phyloP scores from a whole-genome alignment of 2,113 vertebrate species.

The Ascaphus truei region DNA sequence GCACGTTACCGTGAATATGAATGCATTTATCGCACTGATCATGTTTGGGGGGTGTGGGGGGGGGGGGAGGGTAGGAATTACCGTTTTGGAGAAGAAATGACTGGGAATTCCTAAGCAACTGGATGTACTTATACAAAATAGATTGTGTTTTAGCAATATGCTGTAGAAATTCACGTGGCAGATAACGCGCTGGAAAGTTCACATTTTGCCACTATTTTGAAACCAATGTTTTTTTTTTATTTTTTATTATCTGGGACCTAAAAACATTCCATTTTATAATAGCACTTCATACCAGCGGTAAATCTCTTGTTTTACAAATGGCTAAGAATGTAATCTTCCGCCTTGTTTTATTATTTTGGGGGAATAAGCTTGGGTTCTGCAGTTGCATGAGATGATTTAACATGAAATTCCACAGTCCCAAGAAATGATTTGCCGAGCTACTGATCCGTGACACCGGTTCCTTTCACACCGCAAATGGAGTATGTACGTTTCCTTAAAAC shows the following conservation, averaged over 20 bases:
- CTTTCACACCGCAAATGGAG: too few relatives aligned
- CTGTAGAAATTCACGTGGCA: background rate
- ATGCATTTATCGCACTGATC: too few relatives aligned
- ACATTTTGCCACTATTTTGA: background rate
- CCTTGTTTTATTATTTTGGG: constrained; percentile 39
- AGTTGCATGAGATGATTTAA: background rate
- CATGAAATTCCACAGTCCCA: too few relatives aligned
- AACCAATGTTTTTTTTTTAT: background rate
- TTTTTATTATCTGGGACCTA: background rate
- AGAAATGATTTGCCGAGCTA: too few relatives aligned
- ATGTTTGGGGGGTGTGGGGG: too few relatives aligned
- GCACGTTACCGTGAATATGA: too few relatives aligned
- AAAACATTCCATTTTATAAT: constrained; percentile 36
- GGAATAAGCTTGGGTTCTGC: constrained; percentile 30
- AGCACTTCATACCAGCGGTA: constrained; percentile 43
- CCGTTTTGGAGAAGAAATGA: too few relatives aligned
- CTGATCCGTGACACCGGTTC: too few relatives aligned
- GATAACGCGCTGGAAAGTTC: background rate
- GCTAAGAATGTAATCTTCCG: constrained; percentile 65
- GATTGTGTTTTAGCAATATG: constrained; percentile 23
- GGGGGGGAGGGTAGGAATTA: too few relatives aligned
- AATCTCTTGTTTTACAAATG: constrained; percentile 42
- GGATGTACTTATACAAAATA: constrained; percentile 1
- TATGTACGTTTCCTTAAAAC: too few relatives aligned
- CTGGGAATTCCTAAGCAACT: background rate